Percentiles rank a stretch among this genome's conserved stretches.
Conservation (phyloP, 2,888 invertebrate genomes). For the Himalopsyche tibetana region DNA sequence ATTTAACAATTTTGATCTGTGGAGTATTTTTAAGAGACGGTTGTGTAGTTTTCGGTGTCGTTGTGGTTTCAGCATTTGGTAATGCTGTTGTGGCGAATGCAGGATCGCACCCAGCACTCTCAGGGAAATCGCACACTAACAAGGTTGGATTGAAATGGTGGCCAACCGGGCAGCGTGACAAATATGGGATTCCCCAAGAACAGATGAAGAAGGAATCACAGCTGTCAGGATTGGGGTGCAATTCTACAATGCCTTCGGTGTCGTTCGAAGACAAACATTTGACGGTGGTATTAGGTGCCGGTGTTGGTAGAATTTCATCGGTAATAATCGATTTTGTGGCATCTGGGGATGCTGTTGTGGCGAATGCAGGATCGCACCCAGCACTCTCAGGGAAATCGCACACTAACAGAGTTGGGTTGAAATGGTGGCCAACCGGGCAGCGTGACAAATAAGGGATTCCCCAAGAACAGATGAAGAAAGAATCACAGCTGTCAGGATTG, state of each 20-base stretch:
- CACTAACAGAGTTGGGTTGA: slow-evolving; percentile 41
- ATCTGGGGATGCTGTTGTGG: slow-evolving; percentile 67
- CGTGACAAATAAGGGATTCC: slow-evolving; percentile 47
- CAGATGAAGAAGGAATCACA: too few species aligned
- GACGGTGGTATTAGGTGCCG: too few species aligned
- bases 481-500: slow-evolving; percentile 52
- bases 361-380: slow-evolving; percentile 39
- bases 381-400: slow-evolving; percentile 59
- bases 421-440: slow-evolving; percentile 59
- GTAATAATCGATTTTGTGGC: background rate
- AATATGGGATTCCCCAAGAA: too few species aligned
- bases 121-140: too few species aligned
- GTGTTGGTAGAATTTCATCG: too few species aligned
- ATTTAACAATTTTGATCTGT: background rate
- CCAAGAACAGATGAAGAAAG: slow-evolving; percentile 60
- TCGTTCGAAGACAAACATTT: too few species aligned
- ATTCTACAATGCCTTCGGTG: too few species aligned
- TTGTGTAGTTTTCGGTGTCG: background rate
- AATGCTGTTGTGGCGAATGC: too few species aligned
- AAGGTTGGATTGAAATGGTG: too few species aligned
- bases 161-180: too few species aligned
- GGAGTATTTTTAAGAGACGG: background rate
- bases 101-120: too few species aligned
- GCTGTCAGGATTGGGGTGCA: too few species aligned
- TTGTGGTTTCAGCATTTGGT: background rate